Base-by-base conservation (phyloP, 1,140 invertebrate species). In the Drosophila lini region DNA sequence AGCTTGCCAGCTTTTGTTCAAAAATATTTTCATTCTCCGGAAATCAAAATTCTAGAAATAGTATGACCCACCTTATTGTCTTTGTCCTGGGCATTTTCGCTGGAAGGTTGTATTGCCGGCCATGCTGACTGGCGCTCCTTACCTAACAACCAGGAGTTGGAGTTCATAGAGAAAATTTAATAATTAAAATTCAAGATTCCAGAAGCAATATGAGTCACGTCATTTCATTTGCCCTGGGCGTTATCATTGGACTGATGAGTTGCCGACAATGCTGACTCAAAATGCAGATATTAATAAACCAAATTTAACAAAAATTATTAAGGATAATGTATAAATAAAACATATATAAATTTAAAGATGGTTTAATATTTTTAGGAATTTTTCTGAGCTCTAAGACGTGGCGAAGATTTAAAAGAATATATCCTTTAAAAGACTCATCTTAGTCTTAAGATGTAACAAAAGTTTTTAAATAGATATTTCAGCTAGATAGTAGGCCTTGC, bases 51-150 rank as follows among this genome's bases (percentile, higher is more conserved):
- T 13, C 9, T 0, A 32, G 3, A 10, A 32, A 19, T 6, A 63
- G 6, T 10, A 80, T 86, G 82, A 80, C 55, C 11, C 80, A 83
- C 31, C n/a, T 86, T 13, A 77, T 86, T 40, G 48, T 80, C 10
- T 78, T 78, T 34, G 59, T 67, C 28, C 19, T 78, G 64, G 76
- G 76, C 40, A 32, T 78, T 28, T 47, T 78, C 19, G 41, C 78
- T 44, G 74, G 76, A 31, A 56, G 77, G 45, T 47, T 78, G 74
- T 58, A 11, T 15, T 78, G 75, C 59, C 65, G 59, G n/a, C n/a
- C 38, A 16, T 81, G 78, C 36, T 63, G 47, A 56, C 8, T 13
- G 15, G 10, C 16, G 1, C 10, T 5, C 9, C 6, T 3, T 7
- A 13, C 5, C 9, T 0, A 9, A 25, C 19, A 13, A 8, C 0